Evolutionary conservation across 2,113 vertebrate genomes (phyloP).

Genomic region (human (Homo sapiens)): GRCh38 chr2:16715501-16716000

Average conservation of each 20-base stretch:
- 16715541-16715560: background rate
- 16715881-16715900: background rate
- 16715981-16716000: background rate
- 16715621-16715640: background rate
- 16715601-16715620: fast-evolving
- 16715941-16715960: fast-evolving
- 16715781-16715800: background rate
- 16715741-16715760: background rate
- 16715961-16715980: background rate
- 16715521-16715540: background rate
- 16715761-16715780: too few species aligned
- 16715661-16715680: background rate
- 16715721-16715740: background rate
- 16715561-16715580: background rate
- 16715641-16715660: background rate
- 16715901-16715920: background rate
- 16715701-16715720: background rate
- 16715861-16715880: background rate
- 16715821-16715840: background rate
- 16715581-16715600: background rate
- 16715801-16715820: too few species aligned
- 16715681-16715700: background rate
- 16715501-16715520: background rate
- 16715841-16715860: background rate
- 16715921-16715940: fast-evolving